These are phyloP conservation scores for Ridgeia piscesae DNA, from an alignment of 1,140 invertebrate genomes.

Conservation along the genomic window DNA sequence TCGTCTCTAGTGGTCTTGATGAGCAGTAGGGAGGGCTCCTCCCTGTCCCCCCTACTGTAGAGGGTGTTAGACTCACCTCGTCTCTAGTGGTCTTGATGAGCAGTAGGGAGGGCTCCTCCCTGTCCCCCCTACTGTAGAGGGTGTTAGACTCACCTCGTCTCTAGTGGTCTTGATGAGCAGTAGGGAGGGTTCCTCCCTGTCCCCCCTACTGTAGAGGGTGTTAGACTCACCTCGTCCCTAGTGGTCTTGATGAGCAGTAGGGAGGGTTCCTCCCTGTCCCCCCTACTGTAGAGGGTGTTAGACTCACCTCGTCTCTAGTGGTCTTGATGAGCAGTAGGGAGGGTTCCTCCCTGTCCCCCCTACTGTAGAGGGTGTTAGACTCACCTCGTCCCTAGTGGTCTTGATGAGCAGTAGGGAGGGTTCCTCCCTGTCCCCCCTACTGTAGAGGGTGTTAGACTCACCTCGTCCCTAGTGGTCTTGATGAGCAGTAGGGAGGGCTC, in stretches of 20 bases:
- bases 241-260: conserved; percentile 91
- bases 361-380: conserved; percentile 91
- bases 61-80: conserved; percentile 95
- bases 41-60: conserved; percentile 88
- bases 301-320: too few species aligned
- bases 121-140: conserved; percentile 90
- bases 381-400: too few species aligned
- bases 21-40: conserved; percentile 88
- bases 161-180: conserved; percentile 93
- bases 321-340: conserved; percentile 92
- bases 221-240: too few species aligned
- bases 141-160: conserved; percentile 95
- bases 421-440: conserved; percentile 88
- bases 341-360: conserved; percentile 89
- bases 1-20: conserved; percentile 95
- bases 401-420: conserved; percentile 91
- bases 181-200: conserved; percentile 87
- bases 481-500: conserved; percentile 91
- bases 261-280: conserved; percentile 90
- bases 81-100: conserved; percentile 95
- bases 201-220: conserved; percentile 92
- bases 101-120: conserved; percentile 86
- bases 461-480: too few species aligned
- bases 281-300: conserved; percentile 93
- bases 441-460: conserved; percentile 93